Evolutionary conservation across 2,113 vertebrate genomes (phyloP), one percentile per base, ranked within the genome.

Genomic region (Rhinopomastus cyanomelas): DNA sequence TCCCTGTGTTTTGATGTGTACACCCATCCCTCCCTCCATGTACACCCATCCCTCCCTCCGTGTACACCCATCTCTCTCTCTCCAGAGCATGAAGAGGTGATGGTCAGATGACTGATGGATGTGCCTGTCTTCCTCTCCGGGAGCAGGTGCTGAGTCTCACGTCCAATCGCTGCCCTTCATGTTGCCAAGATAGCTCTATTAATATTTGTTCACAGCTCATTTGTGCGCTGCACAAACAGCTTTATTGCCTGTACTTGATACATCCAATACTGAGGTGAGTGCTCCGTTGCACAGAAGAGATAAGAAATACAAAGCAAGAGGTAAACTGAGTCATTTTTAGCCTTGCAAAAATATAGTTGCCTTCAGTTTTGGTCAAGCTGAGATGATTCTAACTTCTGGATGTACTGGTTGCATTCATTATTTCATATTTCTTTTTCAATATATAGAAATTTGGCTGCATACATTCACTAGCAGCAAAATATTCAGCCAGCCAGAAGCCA

Each of bases 161-260:
- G 22, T 72, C 83, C 75, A 49, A 16, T 49, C 34, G 7, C 11
- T 34, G 59, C 20, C 57, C 12, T 34, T 80, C 18, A 2, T 48
- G 44, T 37, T 68, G 55, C 66, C 61, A 21, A 64, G 73, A 79
- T 26, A 59, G 44, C 39, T 87, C 66, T 64, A 74, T 53, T 89
- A 78, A 74, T 83, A 69, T 83, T 89, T 90, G 73, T 59, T 87
- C 72, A 74, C 78, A 79, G 44, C 68, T 74, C 37, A 32, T 64
- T 83, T 74, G 25, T 36, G 37, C 19, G 10, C 61, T 69, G 67
- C 67, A 79, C 73, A 90, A 93, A 69, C 61, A 55, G 49, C 79
- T 87, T 69, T 83, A 64, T 82, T 19, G 3, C 67, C 22, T 49
- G 66, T 67, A 22, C 51, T 82, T 72, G 39, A 78, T 36, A 48